Base-by-base conservation (phyloP, 2,113 vertebrate genomes). In the Channa maculata region DNA sequence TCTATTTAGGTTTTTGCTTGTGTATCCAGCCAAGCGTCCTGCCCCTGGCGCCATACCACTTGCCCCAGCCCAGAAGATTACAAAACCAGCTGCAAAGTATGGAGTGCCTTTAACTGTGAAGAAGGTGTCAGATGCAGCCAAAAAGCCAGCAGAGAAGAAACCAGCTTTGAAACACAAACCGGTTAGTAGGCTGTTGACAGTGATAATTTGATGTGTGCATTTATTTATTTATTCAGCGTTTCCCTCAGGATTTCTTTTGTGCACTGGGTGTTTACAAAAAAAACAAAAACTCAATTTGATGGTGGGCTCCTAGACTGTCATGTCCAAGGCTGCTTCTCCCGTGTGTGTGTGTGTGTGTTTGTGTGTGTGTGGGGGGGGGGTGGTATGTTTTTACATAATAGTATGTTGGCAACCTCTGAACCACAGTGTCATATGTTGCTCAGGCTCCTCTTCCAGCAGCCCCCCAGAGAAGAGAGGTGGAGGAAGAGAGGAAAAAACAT, bases 1-100 rank as follows among this genome's bases (percentile, higher is more conserved):
- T 8, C 24, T 24, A 24, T 24, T 24, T 24, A 24, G 24, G 4
- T 41, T 41, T 41, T 5, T 41, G 9, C 12, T 55, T 63, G 6
- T 75, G 36, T 63, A 14, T 48, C 37, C 36, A 97, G 97, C 92
- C 80, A 97, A 96, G 92, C 95, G 95, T 87, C 92, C 94, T 71
- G 84, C 94, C 80, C 94, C 95, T 79, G 95, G 93, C 41, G 93
- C 92, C 9, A 88, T 90, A 71, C 88, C 94, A 45, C 81, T 89
- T 71, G 64, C 88, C 63, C 91, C 96, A 86, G 91, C 96, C 81
- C 96, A 95, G 89, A 98, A 97, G 93, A 97, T 99, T 83, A 98
- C 97, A 71, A 98, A 96, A 92, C 97, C 98, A 93, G 96, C 98
- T 84, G 94, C 95, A 91, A 99, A 99, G 92, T 99, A 99, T 0